Base-by-base conservation (phyloP, 2,888 invertebrate species). In the Archaeoteleia sp. region DNA sequence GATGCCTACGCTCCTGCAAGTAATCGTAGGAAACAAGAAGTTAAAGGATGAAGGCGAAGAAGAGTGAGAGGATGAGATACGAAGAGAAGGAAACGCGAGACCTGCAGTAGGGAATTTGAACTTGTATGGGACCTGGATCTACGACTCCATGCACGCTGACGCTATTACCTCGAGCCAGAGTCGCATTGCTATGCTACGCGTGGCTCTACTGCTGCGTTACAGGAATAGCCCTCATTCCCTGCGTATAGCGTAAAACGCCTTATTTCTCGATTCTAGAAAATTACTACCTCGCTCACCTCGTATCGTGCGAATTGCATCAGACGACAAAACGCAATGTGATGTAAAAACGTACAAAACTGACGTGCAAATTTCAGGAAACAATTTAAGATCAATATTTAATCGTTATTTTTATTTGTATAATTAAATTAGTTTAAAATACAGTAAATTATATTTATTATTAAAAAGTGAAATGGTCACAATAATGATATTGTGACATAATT, bases 181-280 rank as follows among this genome's bases (percentile, higher is more conserved):
- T 60, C 55, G 30, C 67, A 72, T 75, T 77, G 74, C 73, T 78
- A 78, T 74, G 74, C 74, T 61, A 67, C 68, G 71, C 70, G 72
- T 68, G 65, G 72, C 53, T 67, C 39, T 40, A 7, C 29, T 8
- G 55, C 43, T 14, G 14, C 20, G 30, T 14, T 48, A 40, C 57
- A 48, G 57, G 57, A 57, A 57, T 57, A 57, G 57, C 57, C 15
- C 37, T 46, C 40, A 46, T 57, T 45, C 39, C 34, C 32, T 30
- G 7, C 23, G 23, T 40, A 32, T 34, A 29, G 7, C 23, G 23
- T 40, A 32, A 9, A n/a, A 42, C 20, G 40, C 48, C 48, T 57
- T 57, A 30, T 46, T 46, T 48, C 40, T 57, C 34, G 48, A 40
- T 57, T 48, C 57, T 40, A 57, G 57, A 57, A 57, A 57, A 39